A percentile compares a stretch with the other conserved stretches of the same genome.
phyloP scores from a whole-genome alignment of 2,888 invertebrate genomes.

The Cephus spinipes region DNA sequence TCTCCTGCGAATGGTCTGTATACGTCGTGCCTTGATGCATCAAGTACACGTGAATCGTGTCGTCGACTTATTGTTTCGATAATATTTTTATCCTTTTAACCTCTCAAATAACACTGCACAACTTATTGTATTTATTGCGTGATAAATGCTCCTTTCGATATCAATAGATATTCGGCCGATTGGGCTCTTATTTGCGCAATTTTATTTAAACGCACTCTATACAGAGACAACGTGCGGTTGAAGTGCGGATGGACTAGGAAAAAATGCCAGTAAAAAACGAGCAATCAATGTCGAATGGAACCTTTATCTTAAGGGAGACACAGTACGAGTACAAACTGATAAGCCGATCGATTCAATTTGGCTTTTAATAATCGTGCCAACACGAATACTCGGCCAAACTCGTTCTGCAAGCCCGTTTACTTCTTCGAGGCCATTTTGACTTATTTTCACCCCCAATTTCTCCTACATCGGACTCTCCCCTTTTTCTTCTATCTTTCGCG shows the following conservation, averaged over 20 bases:
- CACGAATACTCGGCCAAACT: not conserved
- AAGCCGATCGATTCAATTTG: constrained; percentile 22
- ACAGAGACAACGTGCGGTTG: not conserved
- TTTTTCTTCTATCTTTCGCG: not conserved
- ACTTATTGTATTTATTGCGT: constrained; percentile 42
- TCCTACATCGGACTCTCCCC: not conserved
- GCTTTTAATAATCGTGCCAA: not conserved
- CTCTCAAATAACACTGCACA: constrained; percentile 42
- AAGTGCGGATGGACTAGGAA: not conserved
- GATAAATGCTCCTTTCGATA: constrained; percentile 40
- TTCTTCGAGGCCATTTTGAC: constrained; percentile 35
- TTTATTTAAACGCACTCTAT: not conserved
- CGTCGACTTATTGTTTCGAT: not conserved
- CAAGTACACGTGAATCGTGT: not conserved
- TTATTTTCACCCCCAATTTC: constrained; percentile 16
- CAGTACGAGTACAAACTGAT: constrained; percentile 24
- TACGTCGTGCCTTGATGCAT: not conserved
- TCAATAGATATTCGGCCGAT: not conserved
- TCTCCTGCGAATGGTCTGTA: constrained; percentile 16
- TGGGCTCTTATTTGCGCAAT: not conserved
- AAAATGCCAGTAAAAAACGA: constrained; percentile 25
- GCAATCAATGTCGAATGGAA: constrained; percentile 32
- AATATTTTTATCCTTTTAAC: constrained; percentile 21
- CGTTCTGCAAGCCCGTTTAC: not conserved
- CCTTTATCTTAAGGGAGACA: constrained; percentile 27